Percentiles rank a stretch among this genome's conserved stretches.
Conservation (phyloP, 2,113 vertebrate species). For the Polypterus senegalus region DNA sequence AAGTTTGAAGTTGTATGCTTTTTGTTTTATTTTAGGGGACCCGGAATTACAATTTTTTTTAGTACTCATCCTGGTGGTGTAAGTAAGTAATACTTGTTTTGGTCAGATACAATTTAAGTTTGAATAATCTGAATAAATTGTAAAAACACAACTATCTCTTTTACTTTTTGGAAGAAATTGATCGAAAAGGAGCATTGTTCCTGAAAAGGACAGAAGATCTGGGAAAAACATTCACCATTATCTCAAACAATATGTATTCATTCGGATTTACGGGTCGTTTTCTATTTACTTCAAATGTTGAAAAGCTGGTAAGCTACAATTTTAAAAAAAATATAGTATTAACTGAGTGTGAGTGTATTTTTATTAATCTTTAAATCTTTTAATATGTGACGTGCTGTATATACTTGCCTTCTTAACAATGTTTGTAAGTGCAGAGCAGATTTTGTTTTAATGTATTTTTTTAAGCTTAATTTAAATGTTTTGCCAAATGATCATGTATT, state of each 20-base stretch:
- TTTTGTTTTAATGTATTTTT: too few species aligned
- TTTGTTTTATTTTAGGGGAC: constrained; percentile 36
- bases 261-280: constrained; percentile 60
- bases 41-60: constrained; percentile 48
- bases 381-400: too few species aligned
- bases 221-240: constrained; percentile 43
- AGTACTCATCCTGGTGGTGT: constrained; percentile 41
- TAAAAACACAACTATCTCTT: background rate
- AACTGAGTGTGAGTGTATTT: too few species aligned
- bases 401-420: too few species aligned
- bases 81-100: constrained; percentile 28
- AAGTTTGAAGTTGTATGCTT: background rate
- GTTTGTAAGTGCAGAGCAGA: too few species aligned
- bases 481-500: too few species aligned
- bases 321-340: background rate
- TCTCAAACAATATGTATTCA: constrained; percentile 49
- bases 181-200: constrained; percentile 41
- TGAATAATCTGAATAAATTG: background rate
- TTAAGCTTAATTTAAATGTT: too few species aligned
- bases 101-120: background rate
- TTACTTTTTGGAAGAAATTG: constrained; percentile 36
- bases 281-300: constrained; percentile 59
- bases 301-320: constrained; percentile 36
- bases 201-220: constrained; percentile 50
- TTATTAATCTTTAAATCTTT: too few species aligned